Evolutionary conservation across 2,113 vertebrate genomes (phyloP).

Genomic region (Suncus etruscus): DNA sequence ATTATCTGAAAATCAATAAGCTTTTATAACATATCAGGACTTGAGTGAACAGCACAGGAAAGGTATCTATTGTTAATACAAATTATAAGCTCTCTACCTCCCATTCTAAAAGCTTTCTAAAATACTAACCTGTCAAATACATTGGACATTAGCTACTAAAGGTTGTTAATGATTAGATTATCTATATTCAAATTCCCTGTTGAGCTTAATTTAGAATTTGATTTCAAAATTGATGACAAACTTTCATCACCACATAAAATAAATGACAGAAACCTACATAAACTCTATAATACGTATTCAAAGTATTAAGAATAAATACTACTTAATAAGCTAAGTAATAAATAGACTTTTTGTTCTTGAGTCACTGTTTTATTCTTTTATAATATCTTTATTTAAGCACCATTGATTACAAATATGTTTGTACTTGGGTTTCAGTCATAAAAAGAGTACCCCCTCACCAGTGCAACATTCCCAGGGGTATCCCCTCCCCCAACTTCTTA

Average conservation of each 20-base stretch:
- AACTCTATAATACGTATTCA: background rate
- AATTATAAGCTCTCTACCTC: slow-evolving; percentile 52
- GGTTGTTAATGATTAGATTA: slow-evolving; percentile 55
- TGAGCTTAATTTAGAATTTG: slow-evolving; percentile 52
- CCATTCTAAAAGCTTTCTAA: slow-evolving; percentile 56
- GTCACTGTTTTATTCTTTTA: too few relatives aligned
- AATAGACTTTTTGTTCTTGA: background rate
- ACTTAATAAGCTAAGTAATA: slow-evolving; percentile 56
- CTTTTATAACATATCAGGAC: slow-evolving; percentile 49
- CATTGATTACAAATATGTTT: too few relatives aligned
- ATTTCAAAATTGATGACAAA: background rate
- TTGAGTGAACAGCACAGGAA: slow-evolving; percentile 44
- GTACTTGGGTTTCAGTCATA: too few relatives aligned
- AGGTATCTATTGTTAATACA: slow-evolving; percentile 60
- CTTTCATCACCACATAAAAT: background rate
- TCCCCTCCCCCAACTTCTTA: too few relatives aligned
- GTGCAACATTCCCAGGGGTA: too few relatives aligned
- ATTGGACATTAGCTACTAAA: slow-evolving; percentile 48
- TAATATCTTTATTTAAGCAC: too few relatives aligned
- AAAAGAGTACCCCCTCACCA: too few relatives aligned
- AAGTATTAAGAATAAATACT: slow-evolving; percentile 33
- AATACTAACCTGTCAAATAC: slow-evolving; percentile 61
- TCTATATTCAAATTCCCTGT: slow-evolving; percentile 49
- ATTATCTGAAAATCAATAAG: slow-evolving; percentile 63
- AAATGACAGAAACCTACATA: background rate